Evolutionary conservation across 1,140 invertebrate genomes (phyloP).

Genomic region (Bombus pascuorum): DNA sequence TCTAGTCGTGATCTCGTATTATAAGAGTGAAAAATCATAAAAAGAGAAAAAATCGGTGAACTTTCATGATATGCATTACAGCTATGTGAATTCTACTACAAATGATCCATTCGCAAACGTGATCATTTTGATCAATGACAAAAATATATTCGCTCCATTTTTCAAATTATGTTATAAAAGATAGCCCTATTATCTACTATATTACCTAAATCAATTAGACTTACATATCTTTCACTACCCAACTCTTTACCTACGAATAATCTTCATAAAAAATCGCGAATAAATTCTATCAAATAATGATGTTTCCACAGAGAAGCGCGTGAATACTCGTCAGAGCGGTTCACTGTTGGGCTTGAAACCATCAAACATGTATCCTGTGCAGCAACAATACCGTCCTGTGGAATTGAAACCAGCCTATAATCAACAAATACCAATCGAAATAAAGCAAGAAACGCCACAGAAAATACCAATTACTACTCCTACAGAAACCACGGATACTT

Average conservation of each 20-base stretch:
- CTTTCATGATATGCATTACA: no score
- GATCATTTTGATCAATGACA: no score
- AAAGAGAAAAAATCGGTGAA: not conserved
- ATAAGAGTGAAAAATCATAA: not conserved
- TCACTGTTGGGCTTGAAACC: conserved; percentile 18
- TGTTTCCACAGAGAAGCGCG: conserved; percentile 1
- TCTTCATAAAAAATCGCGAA: not conserved
- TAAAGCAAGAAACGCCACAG: not conserved
- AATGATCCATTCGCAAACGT: no score
- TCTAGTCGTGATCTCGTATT: not conserved
- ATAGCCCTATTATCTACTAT: no score
- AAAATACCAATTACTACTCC: no score
- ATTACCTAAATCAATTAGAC: no score
- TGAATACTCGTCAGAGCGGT: conserved; percentile 15
- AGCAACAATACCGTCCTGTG: not conserved
- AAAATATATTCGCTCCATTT: no score
- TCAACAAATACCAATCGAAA: not conserved
- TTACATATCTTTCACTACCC: not conserved
- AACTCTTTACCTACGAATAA: not conserved
- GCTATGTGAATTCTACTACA: no score
- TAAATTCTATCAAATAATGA: not conserved
- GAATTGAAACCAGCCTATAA: not conserved
- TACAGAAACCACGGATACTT: fast-evolving
- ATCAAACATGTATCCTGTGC: conserved; percentile 7
- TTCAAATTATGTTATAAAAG: no score